Evolutionary conservation across 2,888 invertebrate genomes (phyloP), one percentile per base, ranked within the genome.

Genomic region (Hesperia comma): DNA sequence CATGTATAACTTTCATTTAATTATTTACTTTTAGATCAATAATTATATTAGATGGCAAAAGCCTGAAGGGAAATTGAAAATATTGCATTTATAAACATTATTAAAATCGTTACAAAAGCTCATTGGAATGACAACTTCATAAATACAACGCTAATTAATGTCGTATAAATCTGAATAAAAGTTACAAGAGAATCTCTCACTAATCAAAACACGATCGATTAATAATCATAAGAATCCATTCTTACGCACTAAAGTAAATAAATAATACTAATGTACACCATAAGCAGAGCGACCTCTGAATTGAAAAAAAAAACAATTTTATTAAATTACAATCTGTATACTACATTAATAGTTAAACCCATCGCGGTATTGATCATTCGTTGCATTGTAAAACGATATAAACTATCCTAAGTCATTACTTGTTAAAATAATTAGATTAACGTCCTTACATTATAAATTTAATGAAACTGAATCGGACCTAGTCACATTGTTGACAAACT

Each of bases 201-300:
- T 85, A 83, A 81, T 76, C 68, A 78, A 75, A 74, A 71, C 57
- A 69, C 63, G 60, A 69, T 61, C 68, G 68, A 67, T 69, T 72
- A 79, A 74, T 78, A 78, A 84, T 88, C 83, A 84, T 89, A 90
- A 85, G 80, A 83, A 81, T 83, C 83, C 76, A 78, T 72, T 74
- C 89, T 89, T 90, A 91, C 81, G 84, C 84, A 74, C 90, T 92
- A 90, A 84, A 84, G 73, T 87, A 87, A 92, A 92, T 91, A 91
- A 91, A 90, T 92, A 92, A 92, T 91, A 91, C 90, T 90, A 91
- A 88, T 86, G 77, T 89, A 90, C 86, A 90, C 70, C 86, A 90
- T 71, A 74, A 78, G 77, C 81, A 80, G 79, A 78, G 80, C 74
- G 66, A 66, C 60, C 66, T 60, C 64, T 56, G 17, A 41, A 17